phyloP scores from a whole-genome alignment of 2,113 vertebrate species.

The Tor tambroides region DNA sequence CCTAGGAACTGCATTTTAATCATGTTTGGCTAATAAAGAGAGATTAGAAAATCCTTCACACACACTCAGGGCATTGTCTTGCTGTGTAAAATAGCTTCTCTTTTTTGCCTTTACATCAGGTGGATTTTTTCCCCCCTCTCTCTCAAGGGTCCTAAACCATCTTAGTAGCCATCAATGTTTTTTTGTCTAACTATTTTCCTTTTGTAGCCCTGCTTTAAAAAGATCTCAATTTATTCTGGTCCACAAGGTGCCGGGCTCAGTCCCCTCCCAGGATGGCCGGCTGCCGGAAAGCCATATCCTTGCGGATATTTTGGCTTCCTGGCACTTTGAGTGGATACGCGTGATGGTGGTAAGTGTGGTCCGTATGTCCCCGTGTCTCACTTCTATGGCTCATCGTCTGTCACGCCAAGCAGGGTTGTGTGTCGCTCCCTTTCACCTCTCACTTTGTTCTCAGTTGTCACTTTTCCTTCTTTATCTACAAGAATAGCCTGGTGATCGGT shows the following conservation, averaged over 20 bases:
- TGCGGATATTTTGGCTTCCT: slow-evolving; percentile 83
- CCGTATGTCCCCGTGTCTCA: slow-evolving; percentile 53
- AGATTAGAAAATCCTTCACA: slow-evolving; percentile 63
- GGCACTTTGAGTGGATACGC: slow-evolving; percentile 82
- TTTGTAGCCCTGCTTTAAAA: slow-evolving; percentile 60
- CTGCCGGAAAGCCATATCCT: slow-evolving; percentile 80
- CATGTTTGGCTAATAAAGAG: slow-evolving; percentile 76
- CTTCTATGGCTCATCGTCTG: slow-evolving; percentile 67
- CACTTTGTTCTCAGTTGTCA: slow-evolving; percentile 37
- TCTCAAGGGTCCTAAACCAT: slow-evolving; percentile 30
- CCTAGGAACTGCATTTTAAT: slow-evolving; percentile 79
- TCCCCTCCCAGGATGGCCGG: slow-evolving; percentile 72
- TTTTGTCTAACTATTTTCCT: slow-evolving; percentile 58
- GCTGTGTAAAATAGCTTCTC: slow-evolving; percentile 67
- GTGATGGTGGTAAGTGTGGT: slow-evolving; percentile 81
- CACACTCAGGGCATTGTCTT: slow-evolving; percentile 69
- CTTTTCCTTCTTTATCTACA: slow-evolving; percentile 14
- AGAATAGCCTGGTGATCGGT: not conserved
- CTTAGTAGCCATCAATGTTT: slow-evolving; percentile 52
- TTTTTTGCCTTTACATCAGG: slow-evolving; percentile 61
- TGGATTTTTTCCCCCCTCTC: slow-evolving; percentile 63
- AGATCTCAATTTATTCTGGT: slow-evolving; percentile 76
- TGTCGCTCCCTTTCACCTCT: slow-evolving; percentile 52
- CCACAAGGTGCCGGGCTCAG: slow-evolving; percentile 79
- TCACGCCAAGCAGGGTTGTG: slow-evolving; percentile 57